A percentile compares a stretch with the other conserved stretches of the same genome.
These are phyloP conservation scores for Plutella xylostella DNA, from an alignment of 2,888 invertebrate species.

Conservation along the genomic window DNA sequence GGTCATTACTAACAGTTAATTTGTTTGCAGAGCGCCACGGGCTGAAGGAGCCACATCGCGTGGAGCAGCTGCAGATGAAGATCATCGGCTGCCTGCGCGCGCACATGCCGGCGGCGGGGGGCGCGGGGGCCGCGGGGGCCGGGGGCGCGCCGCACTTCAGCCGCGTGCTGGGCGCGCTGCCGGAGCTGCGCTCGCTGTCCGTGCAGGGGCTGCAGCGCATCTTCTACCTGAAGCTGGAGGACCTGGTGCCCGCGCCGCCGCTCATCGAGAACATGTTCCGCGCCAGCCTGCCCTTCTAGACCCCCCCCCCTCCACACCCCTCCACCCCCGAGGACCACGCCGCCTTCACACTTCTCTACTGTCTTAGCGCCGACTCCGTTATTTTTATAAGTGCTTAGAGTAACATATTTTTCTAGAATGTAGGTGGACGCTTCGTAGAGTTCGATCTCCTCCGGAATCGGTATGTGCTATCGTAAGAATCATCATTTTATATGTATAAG, in stretches of 20 bases:
- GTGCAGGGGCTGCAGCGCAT: slow-evolving; percentile 95
- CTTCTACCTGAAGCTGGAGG: slow-evolving; percentile 93
- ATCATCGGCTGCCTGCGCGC: slow-evolving; percentile 95
- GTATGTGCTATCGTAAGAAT: slow-evolving; percentile 42
- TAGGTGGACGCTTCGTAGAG: slow-evolving; percentile 49
- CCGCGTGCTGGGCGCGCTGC: slow-evolving; percentile 89
- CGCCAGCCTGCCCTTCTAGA: slow-evolving; percentile 92
- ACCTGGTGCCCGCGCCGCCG: slow-evolving; percentile 91
- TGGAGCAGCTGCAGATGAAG: slow-evolving; percentile 96
- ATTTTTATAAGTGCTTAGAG: slow-evolving; percentile 58
- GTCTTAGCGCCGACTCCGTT: slow-evolving; percentile 58
- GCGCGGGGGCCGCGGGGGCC: slow-evolving; percentile 86
- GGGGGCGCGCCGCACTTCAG: slow-evolving; percentile 95
- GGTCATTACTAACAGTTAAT: too few relatives aligned
- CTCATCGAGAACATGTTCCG: slow-evolving; percentile 96
- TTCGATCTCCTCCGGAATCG: slow-evolving; percentile 64
- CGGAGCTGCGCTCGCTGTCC: slow-evolving; percentile 91
- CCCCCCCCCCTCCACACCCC: slow-evolving; percentile 19
- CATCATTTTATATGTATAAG: slow-evolving; percentile 19
- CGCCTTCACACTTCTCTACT: slow-evolving; percentile 52
- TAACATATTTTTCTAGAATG: slow-evolving; percentile 61
- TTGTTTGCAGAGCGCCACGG: slow-evolving; percentile 86
- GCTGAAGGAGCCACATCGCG: slow-evolving; percentile 89
- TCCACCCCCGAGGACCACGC: slow-evolving; percentile 46
- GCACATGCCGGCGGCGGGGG: slow-evolving; percentile 94